Percentiles rank a stretch among this genome's conserved stretches.
phyloP scores from a whole-genome alignment of 2,888 invertebrate genomes.

The Polydrusus pterygomalis region DNA sequence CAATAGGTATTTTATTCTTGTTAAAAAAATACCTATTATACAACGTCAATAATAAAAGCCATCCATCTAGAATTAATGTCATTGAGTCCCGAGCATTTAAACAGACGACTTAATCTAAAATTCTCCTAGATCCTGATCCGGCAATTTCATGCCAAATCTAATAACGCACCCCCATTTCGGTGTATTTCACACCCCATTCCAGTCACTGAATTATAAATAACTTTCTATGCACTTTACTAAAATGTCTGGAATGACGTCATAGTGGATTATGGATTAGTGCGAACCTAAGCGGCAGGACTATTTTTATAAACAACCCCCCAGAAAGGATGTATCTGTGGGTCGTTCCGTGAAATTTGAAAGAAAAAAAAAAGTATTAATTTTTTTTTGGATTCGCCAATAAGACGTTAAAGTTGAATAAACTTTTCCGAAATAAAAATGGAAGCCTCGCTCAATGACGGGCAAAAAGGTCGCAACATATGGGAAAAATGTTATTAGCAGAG shows the following conservation, averaged over 20 bases:
- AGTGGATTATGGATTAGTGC: not conserved
- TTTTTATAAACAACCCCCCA: not conserved
- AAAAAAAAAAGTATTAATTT: no score
- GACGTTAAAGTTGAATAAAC: no score
- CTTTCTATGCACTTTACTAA: constrained; percentile 23
- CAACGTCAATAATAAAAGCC: not conserved
- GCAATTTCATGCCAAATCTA: constrained; percentile 47
- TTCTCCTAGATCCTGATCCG: constrained; percentile 37
- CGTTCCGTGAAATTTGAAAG: not conserved
- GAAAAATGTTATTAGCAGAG: no score
- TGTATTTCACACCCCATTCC: constrained; percentile 38
- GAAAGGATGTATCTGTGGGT: no score
- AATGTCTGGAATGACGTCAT: constrained; percentile 20
- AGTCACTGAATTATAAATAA: constrained; percentile 30
- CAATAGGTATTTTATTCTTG: no score
- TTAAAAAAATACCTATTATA: no score
- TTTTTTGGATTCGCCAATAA: no score
- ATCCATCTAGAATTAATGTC: constrained; percentile 29
- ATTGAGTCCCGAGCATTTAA: not conserved
- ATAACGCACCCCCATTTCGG: constrained; percentile 40
- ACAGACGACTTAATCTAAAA: constrained; percentile 35
- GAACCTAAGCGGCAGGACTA: not conserved
- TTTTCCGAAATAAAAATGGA: no score
- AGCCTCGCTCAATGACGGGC: no score
- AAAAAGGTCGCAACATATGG: no score